Percentiles rank a stretch among this genome's conserved stretches.
These are phyloP conservation scores for Pituophis catenifer DNA, from an alignment of 2,113 vertebrate species.

Conservation along the genomic window DNA sequence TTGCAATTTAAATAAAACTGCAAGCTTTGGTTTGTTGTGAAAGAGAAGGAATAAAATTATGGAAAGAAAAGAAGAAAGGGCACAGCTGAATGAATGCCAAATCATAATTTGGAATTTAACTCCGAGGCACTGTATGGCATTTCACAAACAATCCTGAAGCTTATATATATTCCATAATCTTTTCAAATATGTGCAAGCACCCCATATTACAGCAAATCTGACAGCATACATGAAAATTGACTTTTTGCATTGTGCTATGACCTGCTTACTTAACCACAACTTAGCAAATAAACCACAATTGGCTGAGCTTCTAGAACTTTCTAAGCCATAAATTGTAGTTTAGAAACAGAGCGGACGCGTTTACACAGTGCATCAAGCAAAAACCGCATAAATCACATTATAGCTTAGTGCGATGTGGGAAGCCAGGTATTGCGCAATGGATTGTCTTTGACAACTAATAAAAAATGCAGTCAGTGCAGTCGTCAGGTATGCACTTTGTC, in stretches of 20 bases:
- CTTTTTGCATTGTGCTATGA: not conserved
- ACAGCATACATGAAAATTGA: not conserved
- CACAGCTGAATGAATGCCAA: not conserved
- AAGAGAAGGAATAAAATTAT: not conserved
- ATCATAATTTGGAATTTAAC: not conserved
- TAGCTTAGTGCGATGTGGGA: not conserved
- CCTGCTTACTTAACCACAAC: not conserved
- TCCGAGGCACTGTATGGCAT: not conserved
- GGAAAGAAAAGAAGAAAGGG: not conserved
- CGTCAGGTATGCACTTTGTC: not conserved
- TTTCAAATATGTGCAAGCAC: not conserved
- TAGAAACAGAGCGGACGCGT: not conserved
- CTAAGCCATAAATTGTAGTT: not conserved
- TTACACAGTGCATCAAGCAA: not conserved
- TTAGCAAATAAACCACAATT: not conserved
- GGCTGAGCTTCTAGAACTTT: not conserved
- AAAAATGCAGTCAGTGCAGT: not conserved
- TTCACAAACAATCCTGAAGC: not conserved
- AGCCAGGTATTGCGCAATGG: not conserved
- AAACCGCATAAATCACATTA: not conserved
- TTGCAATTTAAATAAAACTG: not conserved
- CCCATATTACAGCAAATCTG: not conserved
- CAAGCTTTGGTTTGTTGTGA: not conserved
- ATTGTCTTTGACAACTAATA: not conserved
- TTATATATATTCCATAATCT: not conserved